These are phyloP conservation scores for Berghia stephanieae DNA, from an alignment of 1,140 invertebrate genomes.

Conservation along the genomic window DNA sequence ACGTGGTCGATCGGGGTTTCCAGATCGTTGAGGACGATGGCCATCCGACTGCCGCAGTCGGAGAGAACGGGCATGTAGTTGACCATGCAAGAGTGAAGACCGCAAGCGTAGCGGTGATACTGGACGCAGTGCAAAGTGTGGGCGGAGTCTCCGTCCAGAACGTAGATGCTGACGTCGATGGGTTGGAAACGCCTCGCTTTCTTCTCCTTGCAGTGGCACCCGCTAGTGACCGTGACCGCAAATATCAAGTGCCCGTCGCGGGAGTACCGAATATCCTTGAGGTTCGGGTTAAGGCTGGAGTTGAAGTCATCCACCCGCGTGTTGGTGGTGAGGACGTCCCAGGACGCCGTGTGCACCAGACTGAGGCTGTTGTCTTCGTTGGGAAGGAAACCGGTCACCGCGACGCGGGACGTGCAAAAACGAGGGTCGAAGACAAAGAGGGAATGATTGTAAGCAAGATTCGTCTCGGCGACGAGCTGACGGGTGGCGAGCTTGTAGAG, in stretches of 20 bases:
- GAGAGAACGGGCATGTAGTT: constrained; percentile 65
- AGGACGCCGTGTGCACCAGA: constrained; percentile 50
- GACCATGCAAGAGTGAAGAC: constrained; percentile 60
- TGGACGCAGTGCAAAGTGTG: constrained; percentile 64
- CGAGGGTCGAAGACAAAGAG: constrained; percentile 65
- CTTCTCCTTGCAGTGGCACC: constrained; percentile 62
- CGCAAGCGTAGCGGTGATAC: constrained; percentile 63
- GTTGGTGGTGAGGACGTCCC: constrained; percentile 58
- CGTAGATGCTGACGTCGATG: constrained; percentile 61
- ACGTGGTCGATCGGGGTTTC: constrained; percentile 58
- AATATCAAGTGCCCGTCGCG: constrained; percentile 62
- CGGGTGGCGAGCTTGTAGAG: constrained; percentile 58
- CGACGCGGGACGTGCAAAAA: constrained; percentile 59
- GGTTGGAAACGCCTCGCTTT: constrained; percentile 55
- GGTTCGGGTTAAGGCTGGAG: constrained; percentile 51
- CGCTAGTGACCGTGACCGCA: constrained; percentile 57
- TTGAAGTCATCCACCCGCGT: constrained; percentile 55
- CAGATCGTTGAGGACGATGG: constrained; percentile 62
- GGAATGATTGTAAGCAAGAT: constrained; percentile 52
- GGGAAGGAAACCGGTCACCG: constrained; percentile 61
- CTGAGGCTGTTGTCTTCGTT: constrained; percentile 62
- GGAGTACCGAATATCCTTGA: constrained; percentile 62
- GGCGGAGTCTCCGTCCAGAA: constrained; percentile 61
- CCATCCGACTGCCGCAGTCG: constrained; percentile 63
- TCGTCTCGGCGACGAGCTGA: constrained; percentile 52